These are phyloP conservation scores for Archocentrus centrarchus DNA, from an alignment of 2,113 vertebrate species.

Conservation along the genomic window DNA sequence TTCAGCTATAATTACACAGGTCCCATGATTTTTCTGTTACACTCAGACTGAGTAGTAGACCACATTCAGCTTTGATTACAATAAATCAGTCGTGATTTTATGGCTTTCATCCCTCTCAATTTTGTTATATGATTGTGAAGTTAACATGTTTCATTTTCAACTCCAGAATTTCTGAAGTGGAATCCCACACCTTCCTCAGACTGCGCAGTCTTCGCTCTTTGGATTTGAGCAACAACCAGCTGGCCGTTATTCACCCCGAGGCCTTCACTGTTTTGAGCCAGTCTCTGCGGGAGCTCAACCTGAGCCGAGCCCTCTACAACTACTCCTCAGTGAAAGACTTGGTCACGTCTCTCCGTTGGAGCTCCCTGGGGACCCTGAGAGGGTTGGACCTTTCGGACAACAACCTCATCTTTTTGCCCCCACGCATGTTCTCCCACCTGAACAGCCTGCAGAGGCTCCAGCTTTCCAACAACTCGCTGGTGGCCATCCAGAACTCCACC, in stretches of 20 bases:
- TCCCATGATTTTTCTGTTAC: neutral
- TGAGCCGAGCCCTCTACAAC: constrained; percentile 83
- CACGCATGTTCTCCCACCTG: constrained; percentile 60
- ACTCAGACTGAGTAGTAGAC: fast-evolving
- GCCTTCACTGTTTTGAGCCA: constrained; percentile 76
- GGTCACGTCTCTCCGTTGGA: constrained; percentile 64
- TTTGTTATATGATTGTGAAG: constrained; percentile 1
- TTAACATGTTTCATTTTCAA: constrained; percentile 8
- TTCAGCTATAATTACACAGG: neutral
- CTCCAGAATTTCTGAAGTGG: constrained; percentile 78
- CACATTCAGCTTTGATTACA: neutral
- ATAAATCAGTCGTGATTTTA: no score
- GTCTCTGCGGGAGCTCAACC: constrained; percentile 82
- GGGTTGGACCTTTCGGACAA: constrained; percentile 76
- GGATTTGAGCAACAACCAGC: constrained; percentile 83
- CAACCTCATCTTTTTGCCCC: constrained; percentile 67
- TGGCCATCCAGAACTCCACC: constrained; percentile 78
- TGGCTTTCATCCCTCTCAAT: neutral
- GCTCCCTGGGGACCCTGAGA: constrained; percentile 59
- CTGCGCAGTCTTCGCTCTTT: constrained; percentile 79
- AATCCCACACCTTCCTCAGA: constrained; percentile 73
- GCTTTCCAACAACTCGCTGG: constrained; percentile 84
- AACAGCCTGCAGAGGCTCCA: constrained; percentile 63
- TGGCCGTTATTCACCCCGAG: constrained; percentile 77
- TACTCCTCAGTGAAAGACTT: constrained; percentile 68